These are phyloP conservation scores for Ceyx cyanopectus DNA, from an alignment of 2,113 vertebrate species.

Conservation along the genomic window DNA sequence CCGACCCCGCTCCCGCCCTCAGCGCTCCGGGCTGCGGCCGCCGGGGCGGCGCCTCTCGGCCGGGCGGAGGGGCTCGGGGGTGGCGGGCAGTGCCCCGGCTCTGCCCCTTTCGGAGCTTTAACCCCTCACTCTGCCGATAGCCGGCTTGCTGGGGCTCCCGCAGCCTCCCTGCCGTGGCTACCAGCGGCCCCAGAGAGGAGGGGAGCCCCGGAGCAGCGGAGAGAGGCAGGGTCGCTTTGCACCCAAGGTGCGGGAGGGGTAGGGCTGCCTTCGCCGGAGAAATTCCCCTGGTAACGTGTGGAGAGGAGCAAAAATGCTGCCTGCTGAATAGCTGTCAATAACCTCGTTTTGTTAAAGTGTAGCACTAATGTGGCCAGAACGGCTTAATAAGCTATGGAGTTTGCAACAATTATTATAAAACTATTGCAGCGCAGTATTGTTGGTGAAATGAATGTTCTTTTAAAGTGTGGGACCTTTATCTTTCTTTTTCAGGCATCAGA, in stretches of 20 bases:
- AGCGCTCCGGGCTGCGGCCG: neutral
- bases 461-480: neutral
- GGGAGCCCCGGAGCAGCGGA: accelerated
- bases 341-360: neutral
- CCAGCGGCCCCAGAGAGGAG: too few relatives aligned
- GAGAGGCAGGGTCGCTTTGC: neutral
- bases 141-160: neutral
- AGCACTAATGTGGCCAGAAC: accelerated
- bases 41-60: too few relatives aligned
- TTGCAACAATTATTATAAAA: neutral
- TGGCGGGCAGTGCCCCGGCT: neutral
- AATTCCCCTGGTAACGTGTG: accelerated
- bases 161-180: accelerated
- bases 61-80: neutral
- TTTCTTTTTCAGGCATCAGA: too few relatives aligned
- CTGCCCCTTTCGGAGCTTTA: neutral
- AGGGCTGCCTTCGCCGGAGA: neutral
- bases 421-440: neutral
- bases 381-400: neutral
- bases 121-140: too few relatives aligned
- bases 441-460: neutral
- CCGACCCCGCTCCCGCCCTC: neutral
- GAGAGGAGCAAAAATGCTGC: neutral
- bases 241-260: neutral
- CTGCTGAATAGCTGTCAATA: accelerated